phyloP scores from a whole-genome alignment of 2,797 vertebrate species.

The Fringilla coelebs region DNA sequence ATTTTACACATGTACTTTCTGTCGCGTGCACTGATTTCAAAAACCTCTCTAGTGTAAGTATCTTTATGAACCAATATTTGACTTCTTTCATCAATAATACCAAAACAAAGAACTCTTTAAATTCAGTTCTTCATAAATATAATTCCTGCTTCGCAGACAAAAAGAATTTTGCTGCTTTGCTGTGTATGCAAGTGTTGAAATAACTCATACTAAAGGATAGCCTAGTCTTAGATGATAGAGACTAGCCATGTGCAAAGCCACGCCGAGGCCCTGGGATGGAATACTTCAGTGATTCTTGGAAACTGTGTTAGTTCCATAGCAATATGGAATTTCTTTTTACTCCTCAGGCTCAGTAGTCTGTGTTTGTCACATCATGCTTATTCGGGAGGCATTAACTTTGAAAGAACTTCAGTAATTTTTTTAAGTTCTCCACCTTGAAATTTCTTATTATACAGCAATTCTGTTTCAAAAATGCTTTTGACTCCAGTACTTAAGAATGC shows the following conservation, averaged over 20 bases:
- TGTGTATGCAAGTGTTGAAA: not conserved
- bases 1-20: not conserved
- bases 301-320: not conserved
- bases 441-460: not conserved
- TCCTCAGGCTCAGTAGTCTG: not conserved
- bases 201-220: rapidly evolving
- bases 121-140: not conserved
- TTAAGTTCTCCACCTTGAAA: not conserved
- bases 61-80: not conserved
- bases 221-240: rapidly evolving
- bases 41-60: not conserved
- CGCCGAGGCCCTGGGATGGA: not conserved
- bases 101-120: not conserved
- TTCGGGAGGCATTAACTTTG: not conserved
- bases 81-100: not conserved
- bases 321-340: not conserved
- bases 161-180: not conserved
- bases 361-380: not conserved
- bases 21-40: not conserved
- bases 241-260: not conserved
- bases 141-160: not conserved
- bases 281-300: not conserved
- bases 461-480: not conserved
- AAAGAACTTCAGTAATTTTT: not conserved
- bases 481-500: not conserved